These are phyloP conservation scores for Pachypanchax playfairii DNA, from an alignment of 2,113 vertebrate genomes.

Conservation along the genomic window DNA sequence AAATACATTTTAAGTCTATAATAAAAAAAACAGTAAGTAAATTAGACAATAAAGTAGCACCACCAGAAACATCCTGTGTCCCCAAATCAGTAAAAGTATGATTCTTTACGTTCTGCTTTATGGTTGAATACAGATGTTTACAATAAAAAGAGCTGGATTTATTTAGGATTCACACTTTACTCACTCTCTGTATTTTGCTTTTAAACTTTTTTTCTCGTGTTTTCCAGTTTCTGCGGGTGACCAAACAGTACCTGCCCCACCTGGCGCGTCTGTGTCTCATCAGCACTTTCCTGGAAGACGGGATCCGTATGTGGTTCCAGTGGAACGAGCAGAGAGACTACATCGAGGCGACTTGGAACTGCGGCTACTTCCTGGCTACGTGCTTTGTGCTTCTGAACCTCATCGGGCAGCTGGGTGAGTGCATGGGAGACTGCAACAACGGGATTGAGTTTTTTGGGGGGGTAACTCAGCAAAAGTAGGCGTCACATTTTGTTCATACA, in stretches of 20 bases:
- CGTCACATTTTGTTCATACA: neutral
- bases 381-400: slow-evolving; percentile 94
- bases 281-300: slow-evolving; percentile 98
- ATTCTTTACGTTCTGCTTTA: neutral
- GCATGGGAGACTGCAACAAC: too few species aligned
- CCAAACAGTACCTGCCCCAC: slow-evolving; percentile 97
- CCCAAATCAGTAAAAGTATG: neutral
- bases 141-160: neutral
- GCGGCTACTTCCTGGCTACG: slow-evolving; percentile 93
- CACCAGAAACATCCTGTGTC: too few species aligned
- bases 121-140: neutral
- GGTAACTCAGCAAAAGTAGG: neutral
- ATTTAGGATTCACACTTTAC: neutral
- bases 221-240: slow-evolving; percentile 91
- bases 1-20: too few species aligned
- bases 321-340: slow-evolving; percentile 97
- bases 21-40: too few species aligned
- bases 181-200: neutral
- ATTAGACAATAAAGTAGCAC: too few species aligned
- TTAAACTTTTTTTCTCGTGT: neutral
- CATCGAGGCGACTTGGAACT: slow-evolving; percentile 94
- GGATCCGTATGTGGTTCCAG: slow-evolving; percentile 99
- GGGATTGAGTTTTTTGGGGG: too few species aligned
- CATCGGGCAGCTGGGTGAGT: slow-evolving; percentile 92
- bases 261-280: slow-evolving; percentile 95